Base-by-base conservation (phyloP, 2,888 invertebrate genomes). In the Drosophila cracens region DNA sequence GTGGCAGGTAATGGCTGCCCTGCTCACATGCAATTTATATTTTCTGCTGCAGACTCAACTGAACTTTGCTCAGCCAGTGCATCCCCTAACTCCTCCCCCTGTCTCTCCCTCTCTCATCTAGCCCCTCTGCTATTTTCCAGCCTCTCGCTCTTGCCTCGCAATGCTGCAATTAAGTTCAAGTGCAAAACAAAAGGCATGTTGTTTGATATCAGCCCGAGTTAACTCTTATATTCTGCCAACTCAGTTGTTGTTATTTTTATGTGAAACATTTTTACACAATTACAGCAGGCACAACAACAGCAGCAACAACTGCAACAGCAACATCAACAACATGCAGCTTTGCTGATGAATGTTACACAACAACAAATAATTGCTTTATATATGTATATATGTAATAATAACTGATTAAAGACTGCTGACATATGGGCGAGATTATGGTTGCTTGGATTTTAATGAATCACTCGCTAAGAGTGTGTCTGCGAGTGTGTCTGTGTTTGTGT, bases 1-100 rank as follows among this genome's bases (percentile, higher is more conserved):
- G 78, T 74, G 75, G 74, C 89, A 89, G 85, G 85, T 85, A 85
- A 85, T 81, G 87, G 70, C 63, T 74, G 84, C 82, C 87, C 81
- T 87, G 88, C 87, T 86, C 87, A 74, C 84, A 83, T 89, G 85
- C 89, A 85, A 85, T 85, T 88, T 85, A 85, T 85, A 85, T 88
- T 87, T 88, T 78, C 72, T 64, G 58, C 54, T 71, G 59, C 59
- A 61, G 51, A 63, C 59, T 70, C 79, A 52, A 67, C 73, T 75
- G 82, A 82, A 72, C 83, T 73, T 82, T 68, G 58, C 34, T 75
- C 69, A 67, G 70, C 54, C 48, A 62, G 53, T 58, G 48, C 60
- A 51, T 63, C 43, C 21, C 13, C 33, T 7, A 7, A 16, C n/a
- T 0, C 21, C 2, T 2, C 4, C 13, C 10, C 11, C 33, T 11